Evolutionary conservation across 1,140 invertebrate species (phyloP).

Genomic region (Doryteuthis pealeii): DNA sequence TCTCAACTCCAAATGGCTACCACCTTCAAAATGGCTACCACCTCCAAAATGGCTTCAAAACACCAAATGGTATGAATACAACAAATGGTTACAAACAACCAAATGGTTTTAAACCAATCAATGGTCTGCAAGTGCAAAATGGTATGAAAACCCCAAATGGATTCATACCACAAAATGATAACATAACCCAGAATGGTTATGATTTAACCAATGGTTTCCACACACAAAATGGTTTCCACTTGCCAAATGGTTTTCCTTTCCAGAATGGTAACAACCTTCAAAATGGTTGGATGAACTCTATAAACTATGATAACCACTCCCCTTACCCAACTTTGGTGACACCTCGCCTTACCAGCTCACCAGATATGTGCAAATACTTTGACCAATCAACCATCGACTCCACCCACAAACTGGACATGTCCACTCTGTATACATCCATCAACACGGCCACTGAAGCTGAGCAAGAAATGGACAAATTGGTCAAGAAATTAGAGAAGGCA

Average conservation of each 20-base stretch:
- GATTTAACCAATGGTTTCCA: background rate
- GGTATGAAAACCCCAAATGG: background rate
- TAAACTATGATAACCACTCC: background rate
- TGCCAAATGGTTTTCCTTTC: conserved; percentile 25
- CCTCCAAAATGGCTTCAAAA: background rate
- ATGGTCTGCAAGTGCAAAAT: background rate
- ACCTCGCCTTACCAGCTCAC: conserved; percentile 10
- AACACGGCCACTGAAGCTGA: background rate
- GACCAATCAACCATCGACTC: background rate
- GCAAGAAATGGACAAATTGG: conserved; percentile 28
- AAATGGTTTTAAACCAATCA: conserved; percentile 1
- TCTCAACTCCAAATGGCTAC: background rate
- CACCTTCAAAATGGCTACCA: background rate
- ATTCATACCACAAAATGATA: conserved; percentile 11
- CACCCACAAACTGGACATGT: background rate
- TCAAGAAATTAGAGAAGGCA: conserved; percentile 35
- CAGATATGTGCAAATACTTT: background rate
- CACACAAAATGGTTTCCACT: conserved; percentile 18
- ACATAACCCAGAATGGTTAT: conserved; percentile 9
- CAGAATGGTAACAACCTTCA: conserved; percentile 5
- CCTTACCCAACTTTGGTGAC: conserved; percentile 24
- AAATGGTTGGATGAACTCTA: background rate
- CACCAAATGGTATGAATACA: background rate
- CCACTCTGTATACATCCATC: background rate
- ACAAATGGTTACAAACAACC: background rate